A percentile compares a stretch with the other conserved stretches of the same genome.
phyloP scores from a whole-genome alignment of 2,888 invertebrate species.

The Psylliodes chrysocephalus region DNA sequence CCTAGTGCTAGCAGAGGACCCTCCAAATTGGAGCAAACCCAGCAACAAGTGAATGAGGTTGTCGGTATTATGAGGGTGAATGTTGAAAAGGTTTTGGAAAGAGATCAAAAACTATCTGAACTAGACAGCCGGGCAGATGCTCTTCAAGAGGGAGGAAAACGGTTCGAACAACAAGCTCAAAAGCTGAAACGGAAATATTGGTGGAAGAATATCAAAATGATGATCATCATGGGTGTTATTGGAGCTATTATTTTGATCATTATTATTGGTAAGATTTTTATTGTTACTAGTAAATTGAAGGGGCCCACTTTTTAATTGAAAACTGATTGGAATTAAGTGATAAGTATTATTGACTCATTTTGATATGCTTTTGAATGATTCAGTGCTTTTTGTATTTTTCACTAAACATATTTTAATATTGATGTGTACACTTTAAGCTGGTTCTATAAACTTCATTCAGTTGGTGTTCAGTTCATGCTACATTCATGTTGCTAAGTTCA shows the following conservation, averaged over 20 bases:
- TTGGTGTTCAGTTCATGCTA: too few relatives aligned
- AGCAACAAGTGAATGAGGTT: conserved; percentile 70
- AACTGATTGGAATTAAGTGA: not conserved
- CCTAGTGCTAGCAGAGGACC: conserved; percentile 49
- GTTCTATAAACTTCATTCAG: too few relatives aligned
- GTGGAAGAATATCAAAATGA: conserved; percentile 98
- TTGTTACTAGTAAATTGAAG: not conserved
- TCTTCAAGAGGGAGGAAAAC: conserved; percentile 91
- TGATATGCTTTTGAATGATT: too few relatives aligned
- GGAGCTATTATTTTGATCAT: conserved; percentile 84
- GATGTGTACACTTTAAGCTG: too few relatives aligned
- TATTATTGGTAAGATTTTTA: conserved; percentile 82
- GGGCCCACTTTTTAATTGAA: not conserved
- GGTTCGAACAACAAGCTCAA: conserved; percentile 97
- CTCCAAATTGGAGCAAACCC: conserved; percentile 61
- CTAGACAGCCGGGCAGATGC: conserved; percentile 96
- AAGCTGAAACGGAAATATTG: conserved; percentile 97
- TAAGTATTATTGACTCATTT: not conserved
- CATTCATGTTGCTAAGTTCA: too few relatives aligned
- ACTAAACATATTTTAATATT: too few relatives aligned
- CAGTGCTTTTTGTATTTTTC: too few relatives aligned
- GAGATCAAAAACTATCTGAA: conserved; percentile 95
- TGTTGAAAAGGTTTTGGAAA: conserved; percentile 94
- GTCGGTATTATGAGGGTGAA: conserved; percentile 96
- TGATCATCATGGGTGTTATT: conserved; percentile 90